Evolutionary conservation across 2,113 vertebrate genomes (phyloP), one percentile per base, ranked within the genome.

Genomic region (Smithornis capensis): DNA sequence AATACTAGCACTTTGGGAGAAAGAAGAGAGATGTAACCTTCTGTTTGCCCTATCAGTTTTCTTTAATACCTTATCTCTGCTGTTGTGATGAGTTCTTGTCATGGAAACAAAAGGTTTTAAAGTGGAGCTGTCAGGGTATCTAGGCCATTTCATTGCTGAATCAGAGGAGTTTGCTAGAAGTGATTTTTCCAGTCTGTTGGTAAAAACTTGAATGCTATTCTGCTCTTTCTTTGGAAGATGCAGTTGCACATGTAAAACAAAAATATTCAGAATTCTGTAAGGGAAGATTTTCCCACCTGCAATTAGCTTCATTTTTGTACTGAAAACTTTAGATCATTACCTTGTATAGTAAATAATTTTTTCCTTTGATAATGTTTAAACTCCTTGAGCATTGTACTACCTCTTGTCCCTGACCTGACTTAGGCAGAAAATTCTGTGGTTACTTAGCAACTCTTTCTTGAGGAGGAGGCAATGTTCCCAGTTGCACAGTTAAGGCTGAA

Each of bases 361-460:
- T 88, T 47, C 17, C 16, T 86, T 81, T 92, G 71, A 45, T 70
- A 86, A 63, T 31, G n/a, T 83, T 93, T 83, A 55, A 89, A 88
- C 29, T 67, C 18, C 15, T 37, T 49, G 44, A 87, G 53, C 57
- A 29, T 92, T 86, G 96, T 70, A 44, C 71, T 83, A 49, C 37
- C 59, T 38, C 29, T 90, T 93, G 57, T 74, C 47, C 71, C 38
- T 76, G 67, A 90, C 82, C 87, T 75, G 50, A 81, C 75, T 85
- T 14, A 9, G 52, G 70, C 60, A 88, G 67, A 79, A 95, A 91
- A 70, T 4, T 0, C 42, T 35, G 35, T 81, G 50, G 94, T 96
- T 96, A 90, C 90, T 83, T 96, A 88, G 93, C 93, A 95, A 74
- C 85, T 91, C 71, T 55, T 55, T 38, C 68, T 87, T 70, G 27